phyloP scores from a whole-genome alignment of 1,140 invertebrate species.

The Zaprionus gabonicus region DNA sequence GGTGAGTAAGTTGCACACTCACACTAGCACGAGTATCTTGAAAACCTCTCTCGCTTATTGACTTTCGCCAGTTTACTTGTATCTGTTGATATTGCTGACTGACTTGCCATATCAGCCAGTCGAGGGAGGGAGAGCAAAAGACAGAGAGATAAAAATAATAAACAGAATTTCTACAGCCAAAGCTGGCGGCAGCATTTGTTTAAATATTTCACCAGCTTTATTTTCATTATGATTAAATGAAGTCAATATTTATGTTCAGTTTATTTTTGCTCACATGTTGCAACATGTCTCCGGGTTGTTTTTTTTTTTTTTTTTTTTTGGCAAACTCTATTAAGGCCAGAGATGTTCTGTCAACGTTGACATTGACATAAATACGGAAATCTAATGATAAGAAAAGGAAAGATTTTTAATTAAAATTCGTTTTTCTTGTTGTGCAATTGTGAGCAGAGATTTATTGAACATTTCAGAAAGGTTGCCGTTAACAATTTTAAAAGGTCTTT shows the following conservation, averaged over 20 bases:
- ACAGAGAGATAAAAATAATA: constrained; percentile 30
- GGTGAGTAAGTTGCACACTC: neutral
- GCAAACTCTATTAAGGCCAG: neutral
- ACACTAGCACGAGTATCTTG: neutral
- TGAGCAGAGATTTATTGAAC: neutral
- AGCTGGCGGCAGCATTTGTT: constrained; percentile 45
- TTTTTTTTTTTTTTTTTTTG: neutral
- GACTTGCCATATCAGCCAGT: too few species aligned
- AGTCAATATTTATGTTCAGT: constrained; percentile 54
- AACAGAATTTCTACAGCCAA: constrained; percentile 39
- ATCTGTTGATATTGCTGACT: constrained; percentile 2
- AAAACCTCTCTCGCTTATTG: constrained; percentile 25
- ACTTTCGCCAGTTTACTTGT: constrained; percentile 20
- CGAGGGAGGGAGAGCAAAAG: constrained; percentile 3
- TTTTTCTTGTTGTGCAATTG: neutral
- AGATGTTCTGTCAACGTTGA: constrained; percentile 17
- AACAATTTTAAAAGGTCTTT: too few species aligned
- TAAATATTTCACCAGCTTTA: constrained; percentile 55
- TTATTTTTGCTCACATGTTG: constrained; percentile 36
- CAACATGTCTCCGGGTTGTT: constrained; percentile 10
- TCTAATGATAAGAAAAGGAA: neutral
- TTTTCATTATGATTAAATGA: constrained; percentile 34
- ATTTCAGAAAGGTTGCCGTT: too few species aligned
- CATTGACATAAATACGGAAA: constrained; percentile 23
- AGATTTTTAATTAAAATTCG: neutral